Percentiles rank a stretch among this genome's conserved stretches.
phyloP scores from a whole-genome alignment of 2,797 vertebrate species.

The Hyperoplus immaculatus region DNA sequence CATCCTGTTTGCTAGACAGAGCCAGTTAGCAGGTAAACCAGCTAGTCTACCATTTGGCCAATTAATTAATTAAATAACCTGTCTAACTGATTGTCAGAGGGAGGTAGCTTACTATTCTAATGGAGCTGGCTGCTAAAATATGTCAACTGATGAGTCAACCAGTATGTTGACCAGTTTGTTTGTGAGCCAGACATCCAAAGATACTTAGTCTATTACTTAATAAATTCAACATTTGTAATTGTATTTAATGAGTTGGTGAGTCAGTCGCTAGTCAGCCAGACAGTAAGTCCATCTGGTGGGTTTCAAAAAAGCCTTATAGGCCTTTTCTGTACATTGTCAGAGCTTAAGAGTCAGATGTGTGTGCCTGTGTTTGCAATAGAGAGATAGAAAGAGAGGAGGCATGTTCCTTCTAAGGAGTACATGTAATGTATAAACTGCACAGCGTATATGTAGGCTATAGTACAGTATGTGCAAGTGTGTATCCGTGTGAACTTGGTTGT shows the following conservation, averaged over 20 bases:
- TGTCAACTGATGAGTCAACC: not conserved
- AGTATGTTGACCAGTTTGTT: slow-evolving; percentile 6
- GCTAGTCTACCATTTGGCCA: not conserved
- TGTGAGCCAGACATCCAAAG: not conserved
- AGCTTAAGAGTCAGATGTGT: slow-evolving; percentile 46
- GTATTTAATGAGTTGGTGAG: slow-evolving; percentile 2
- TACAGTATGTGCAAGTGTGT: slow-evolving; percentile 47
- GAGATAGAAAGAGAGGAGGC: slow-evolving; percentile 25
- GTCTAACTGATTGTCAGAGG: not conserved
- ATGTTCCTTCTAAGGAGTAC: not conserved
- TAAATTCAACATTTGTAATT: not conserved
- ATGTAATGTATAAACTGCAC: slow-evolving; percentile 46
- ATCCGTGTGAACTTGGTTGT: slow-evolving; percentile 59
- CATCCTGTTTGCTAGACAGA: not conserved
- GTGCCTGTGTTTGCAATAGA: slow-evolving; percentile 9
- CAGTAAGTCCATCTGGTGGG: not conserved
- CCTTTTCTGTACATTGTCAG: slow-evolving; percentile 79
- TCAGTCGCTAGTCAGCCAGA: slow-evolving; percentile 20
- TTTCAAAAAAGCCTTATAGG: slow-evolving; percentile 44
- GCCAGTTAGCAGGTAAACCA: not conserved
- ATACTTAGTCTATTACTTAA: not conserved
- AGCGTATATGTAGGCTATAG: slow-evolving; percentile 17
- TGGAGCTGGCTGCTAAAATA: not conserved
- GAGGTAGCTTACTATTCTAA: not conserved
- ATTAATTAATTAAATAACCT: not conserved